Evolutionary conservation across 2,113 vertebrate species (phyloP).

Genomic region (Siniperca chuatsi): DNA sequence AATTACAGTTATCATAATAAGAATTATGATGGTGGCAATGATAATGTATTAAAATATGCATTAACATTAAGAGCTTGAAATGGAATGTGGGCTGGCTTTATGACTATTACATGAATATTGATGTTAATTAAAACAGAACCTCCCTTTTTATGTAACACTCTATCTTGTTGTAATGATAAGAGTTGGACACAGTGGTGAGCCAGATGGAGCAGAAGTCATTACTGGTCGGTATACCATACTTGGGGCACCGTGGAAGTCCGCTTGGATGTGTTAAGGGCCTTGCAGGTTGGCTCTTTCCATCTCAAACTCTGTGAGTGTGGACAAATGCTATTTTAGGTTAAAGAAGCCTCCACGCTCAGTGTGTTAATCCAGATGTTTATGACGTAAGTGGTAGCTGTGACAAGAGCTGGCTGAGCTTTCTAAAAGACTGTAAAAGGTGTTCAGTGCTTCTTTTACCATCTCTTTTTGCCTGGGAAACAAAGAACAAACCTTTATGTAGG

Average conservation of each 20-base stretch:
- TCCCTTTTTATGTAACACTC: slow-evolving; percentile 74
- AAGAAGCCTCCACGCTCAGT: neutral
- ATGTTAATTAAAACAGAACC: slow-evolving; percentile 83
- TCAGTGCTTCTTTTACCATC: neutral
- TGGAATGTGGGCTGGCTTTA: slow-evolving; percentile 72
- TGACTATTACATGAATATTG: slow-evolving; percentile 83
- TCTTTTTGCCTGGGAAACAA: neutral
- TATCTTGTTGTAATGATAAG: slow-evolving; percentile 69
- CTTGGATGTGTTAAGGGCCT: slow-evolving; percentile 21
- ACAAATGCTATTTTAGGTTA: neutral
- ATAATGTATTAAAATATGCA: slow-evolving; percentile 87
- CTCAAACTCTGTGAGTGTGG: slow-evolving; percentile 7
- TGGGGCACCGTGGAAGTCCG: slow-evolving; percentile 50
- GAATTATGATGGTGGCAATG: slow-evolving; percentile 81
- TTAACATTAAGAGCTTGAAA: slow-evolving; percentile 80
- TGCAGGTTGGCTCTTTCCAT: slow-evolving; percentile 28
- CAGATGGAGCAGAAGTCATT: slow-evolving; percentile 48
- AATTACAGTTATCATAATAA: slow-evolving; percentile 83
- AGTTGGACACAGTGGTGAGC: slow-evolving; percentile 42
- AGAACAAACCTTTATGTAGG: neutral
- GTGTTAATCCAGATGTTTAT: slow-evolving; percentile 14
- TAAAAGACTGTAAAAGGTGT: neutral
- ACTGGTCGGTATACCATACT: slow-evolving; percentile 47
- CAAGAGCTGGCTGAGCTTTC: neutral
- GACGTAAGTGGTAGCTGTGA: neutral